A percentile compares a stretch with the other conserved stretches of the same genome.
Conservation (phyloP, 2,113 vertebrate genomes). For the Sapayoa aenigma region DNA sequence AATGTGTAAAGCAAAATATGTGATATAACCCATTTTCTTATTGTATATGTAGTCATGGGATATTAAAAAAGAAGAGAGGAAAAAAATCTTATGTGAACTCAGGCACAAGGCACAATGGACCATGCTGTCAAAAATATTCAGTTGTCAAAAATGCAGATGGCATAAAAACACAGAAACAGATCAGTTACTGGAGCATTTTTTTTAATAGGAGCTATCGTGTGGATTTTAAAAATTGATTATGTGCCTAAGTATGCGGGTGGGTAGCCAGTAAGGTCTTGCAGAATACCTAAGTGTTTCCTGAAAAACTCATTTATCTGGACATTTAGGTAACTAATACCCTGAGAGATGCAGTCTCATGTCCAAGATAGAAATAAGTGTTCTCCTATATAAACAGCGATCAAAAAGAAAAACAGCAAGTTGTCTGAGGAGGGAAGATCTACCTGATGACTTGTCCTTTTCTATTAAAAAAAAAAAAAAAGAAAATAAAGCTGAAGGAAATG, state of each 20-base stretch:
- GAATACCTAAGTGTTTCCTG: background rate
- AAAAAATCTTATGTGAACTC: conserved; percentile 29
- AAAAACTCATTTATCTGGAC: background rate
- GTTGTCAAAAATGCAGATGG: conserved; percentile 68
- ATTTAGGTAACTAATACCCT: background rate
- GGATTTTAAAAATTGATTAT: background rate
- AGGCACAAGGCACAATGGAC: conserved; percentile 46
- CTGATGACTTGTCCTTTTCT: background rate
- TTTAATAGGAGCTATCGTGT: background rate
- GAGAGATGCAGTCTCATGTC: background rate
- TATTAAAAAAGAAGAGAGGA: background rate
- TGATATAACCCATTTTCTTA: background rate
- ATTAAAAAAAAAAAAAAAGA: no score
- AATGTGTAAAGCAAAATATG: background rate
- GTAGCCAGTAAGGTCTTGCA: background rate
- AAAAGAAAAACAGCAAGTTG: background rate
- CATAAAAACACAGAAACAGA: conserved; percentile 50
- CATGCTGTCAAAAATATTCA: conserved; percentile 56
- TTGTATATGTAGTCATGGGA: background rate
- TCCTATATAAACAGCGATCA: background rate
- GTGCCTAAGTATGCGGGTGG: background rate
- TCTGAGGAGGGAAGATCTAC: background rate
- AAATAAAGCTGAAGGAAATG: background rate
- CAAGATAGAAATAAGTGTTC: background rate
- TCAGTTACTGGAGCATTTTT: background rate